Base-by-base conservation (phyloP, 2,888 invertebrate genomes). In the Microctonus brassicae region DNA sequence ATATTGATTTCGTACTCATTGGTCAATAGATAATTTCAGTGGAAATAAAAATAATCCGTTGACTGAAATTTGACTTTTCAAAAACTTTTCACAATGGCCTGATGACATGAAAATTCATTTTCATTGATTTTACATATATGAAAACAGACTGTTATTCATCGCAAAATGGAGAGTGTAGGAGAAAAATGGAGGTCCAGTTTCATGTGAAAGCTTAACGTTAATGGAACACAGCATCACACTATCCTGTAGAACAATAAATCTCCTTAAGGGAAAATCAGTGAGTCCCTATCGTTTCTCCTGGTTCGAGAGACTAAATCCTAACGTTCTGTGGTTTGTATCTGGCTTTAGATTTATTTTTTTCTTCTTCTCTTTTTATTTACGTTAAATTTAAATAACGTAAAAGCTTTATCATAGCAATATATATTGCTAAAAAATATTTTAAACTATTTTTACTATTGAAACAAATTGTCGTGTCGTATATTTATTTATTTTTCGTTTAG, bases 181-280 rank as follows among this genome's bases (percentile, higher is more conserved):
- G 34, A 9, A 7, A 29, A 58, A 58, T 2, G n/a, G 17, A 3
- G 33, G 52, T 42, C 66, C 47, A 70, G 69, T 75, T 70, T 60
- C 17, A 5, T n/a, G 5, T 66, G 39, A 55, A 63, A 66, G 75
- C 72, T 74, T 66, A 70, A 76, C 70, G 69, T 75, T 73, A 71
- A 58, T 33, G 26, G 26, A 66, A 64, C 71, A 74, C 60, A 70
- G 58, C 57, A 73, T 72, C 69, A 60, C 68, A 71, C 33, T 61
- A 34, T 66, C 53, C 53, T 62, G 73, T 70, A 60, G 62, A 71
- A 70, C 72, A 72, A 75, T 76, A 77, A 77, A 76, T 75, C 74
- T 74, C 67, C 26, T 20, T 17, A 17, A 36, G 58, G 69, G 63
- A 74, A 76, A 77, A 76, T 76, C 77, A 75, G 76, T 76, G 73